These are phyloP conservation scores for Lucilia cuprina DNA, from an alignment of 1,140 invertebrate genomes.

Conservation along the genomic window DNA sequence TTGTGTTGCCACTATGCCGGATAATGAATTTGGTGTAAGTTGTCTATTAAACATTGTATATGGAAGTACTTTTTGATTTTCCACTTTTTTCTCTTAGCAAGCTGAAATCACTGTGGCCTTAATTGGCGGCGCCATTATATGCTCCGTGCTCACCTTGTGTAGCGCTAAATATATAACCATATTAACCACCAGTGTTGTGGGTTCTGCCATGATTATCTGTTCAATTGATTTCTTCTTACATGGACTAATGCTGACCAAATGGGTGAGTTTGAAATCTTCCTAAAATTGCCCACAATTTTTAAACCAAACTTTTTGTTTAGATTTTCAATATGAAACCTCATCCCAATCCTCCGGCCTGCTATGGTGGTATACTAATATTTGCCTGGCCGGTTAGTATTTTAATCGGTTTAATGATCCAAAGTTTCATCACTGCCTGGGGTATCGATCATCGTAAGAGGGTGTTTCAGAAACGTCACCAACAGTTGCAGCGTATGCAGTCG, in stretches of 20 bases:
- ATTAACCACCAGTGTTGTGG: slow-evolving; percentile 59
- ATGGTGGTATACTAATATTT: slow-evolving; percentile 57
- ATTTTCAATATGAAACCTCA: slow-evolving; percentile 59
- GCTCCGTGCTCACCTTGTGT: slow-evolving; percentile 57
- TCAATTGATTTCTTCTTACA: slow-evolving; percentile 61
- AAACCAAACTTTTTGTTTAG: slow-evolving; percentile 36
- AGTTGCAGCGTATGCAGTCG: slow-evolving; percentile 48
- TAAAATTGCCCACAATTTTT: neutral
- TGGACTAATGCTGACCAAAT: slow-evolving; percentile 56
- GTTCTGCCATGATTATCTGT: slow-evolving; percentile 60
- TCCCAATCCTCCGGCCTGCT: slow-evolving; percentile 59
- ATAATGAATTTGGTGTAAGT: slow-evolving; percentile 62
- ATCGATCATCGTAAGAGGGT: slow-evolving; percentile 58
- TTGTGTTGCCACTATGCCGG: slow-evolving; percentile 60
- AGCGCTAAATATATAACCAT: slow-evolving; percentile 61
- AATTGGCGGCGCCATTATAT: slow-evolving; percentile 60
- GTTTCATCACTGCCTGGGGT: slow-evolving; percentile 61
- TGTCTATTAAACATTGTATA: neutral
- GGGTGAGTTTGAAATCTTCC: slow-evolving; percentile 45
- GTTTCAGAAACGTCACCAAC: slow-evolving; percentile 55
- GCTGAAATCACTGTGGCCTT: slow-evolving; percentile 59
- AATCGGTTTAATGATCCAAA: slow-evolving; percentile 61
- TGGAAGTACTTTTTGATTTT: neutral
- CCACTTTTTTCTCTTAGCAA: slow-evolving; percentile 43
- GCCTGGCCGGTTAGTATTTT: slow-evolving; percentile 58